Percentiles rank a stretch among this genome's conserved stretches.
Evolutionary conservation across 1,140 invertebrate species (phyloP).

Genomic region (Hylaeus anthracinus): DNA sequence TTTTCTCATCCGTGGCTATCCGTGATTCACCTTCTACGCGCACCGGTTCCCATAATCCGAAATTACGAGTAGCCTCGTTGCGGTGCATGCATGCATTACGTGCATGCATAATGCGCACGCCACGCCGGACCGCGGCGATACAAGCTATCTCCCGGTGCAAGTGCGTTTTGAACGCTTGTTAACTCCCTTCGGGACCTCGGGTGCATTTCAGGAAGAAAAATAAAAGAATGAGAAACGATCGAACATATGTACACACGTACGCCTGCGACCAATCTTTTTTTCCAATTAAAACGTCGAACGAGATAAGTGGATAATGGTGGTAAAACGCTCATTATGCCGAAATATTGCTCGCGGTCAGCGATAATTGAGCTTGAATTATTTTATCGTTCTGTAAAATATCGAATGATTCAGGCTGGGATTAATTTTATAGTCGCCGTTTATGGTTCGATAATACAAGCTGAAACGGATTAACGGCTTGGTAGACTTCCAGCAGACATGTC

Average conservation of each 20-base stretch:
- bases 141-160: slow-evolving; percentile 19
- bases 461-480: no score
- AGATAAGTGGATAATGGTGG: slow-evolving; percentile 7
- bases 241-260: not conserved
- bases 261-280: not conserved
- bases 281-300: slow-evolving; percentile 11
- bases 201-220: not conserved
- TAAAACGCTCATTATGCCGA: not conserved
- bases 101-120: slow-evolving; percentile 51
- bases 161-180: slow-evolving; percentile 32
- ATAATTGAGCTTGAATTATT: no score
- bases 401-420: no score
- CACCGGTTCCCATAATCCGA: slow-evolving; percentile 63
- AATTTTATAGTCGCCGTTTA: no score
- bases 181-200: slow-evolving; percentile 15
- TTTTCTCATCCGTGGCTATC: slow-evolving; percentile 26
- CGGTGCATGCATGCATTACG: slow-evolving; percentile 54
- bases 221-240: not conserved
- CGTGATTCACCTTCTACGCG: slow-evolving; percentile 37
- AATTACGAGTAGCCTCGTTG: slow-evolving; percentile 58
- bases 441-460: no score
- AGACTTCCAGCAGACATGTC: no score
- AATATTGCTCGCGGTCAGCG: not conserved
- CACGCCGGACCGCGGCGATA: slow-evolving; percentile 16
- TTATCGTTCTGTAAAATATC: no score